A percentile compares a stretch with the other conserved stretches of the same genome.
These are phyloP conservation scores for Microtus pennsylvanicus DNA, from an alignment of 2,113 vertebrate genomes.

Conservation along the genomic window DNA sequence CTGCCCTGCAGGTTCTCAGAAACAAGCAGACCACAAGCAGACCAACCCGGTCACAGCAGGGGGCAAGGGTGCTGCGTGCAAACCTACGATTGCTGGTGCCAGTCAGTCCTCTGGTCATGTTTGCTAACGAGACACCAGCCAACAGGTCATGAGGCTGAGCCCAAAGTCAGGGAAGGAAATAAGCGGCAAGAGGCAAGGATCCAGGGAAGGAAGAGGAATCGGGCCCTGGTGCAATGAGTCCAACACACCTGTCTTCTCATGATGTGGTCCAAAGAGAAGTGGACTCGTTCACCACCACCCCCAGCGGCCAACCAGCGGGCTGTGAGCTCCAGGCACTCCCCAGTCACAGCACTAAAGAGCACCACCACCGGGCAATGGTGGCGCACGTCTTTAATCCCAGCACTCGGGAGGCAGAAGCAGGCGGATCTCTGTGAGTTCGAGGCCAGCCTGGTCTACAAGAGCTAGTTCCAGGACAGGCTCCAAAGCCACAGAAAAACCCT, in stretches of 20 bases:
- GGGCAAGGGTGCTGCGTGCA: not conserved
- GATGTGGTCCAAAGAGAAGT: not conserved
- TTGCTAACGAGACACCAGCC: not conserved
- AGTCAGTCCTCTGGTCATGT: not conserved
- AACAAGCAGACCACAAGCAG: not conserved
- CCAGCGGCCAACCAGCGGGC: fast-evolving
- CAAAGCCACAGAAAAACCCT: no score
- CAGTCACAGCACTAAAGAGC: not conserved
- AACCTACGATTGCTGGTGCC: no score
- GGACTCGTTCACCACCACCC: not conserved
- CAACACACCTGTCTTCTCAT: fast-evolving
- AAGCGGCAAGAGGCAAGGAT: not conserved
- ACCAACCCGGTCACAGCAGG: fast-evolving
- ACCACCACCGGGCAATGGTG: not conserved
- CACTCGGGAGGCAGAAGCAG: no score
- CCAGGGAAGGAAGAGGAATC: not conserved
- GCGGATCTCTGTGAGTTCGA: no score
- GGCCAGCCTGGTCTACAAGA: no score
- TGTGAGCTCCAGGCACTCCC: not conserved
- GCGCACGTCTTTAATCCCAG: no score
- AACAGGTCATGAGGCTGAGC: not conserved
- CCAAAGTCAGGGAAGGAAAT: not conserved
- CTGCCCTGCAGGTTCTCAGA: not conserved
- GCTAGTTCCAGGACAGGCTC: no score
- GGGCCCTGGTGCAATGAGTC: not conserved